Evolutionary conservation across 2,888 invertebrate species (phyloP).

Genomic region (Amiota minor): DNA sequence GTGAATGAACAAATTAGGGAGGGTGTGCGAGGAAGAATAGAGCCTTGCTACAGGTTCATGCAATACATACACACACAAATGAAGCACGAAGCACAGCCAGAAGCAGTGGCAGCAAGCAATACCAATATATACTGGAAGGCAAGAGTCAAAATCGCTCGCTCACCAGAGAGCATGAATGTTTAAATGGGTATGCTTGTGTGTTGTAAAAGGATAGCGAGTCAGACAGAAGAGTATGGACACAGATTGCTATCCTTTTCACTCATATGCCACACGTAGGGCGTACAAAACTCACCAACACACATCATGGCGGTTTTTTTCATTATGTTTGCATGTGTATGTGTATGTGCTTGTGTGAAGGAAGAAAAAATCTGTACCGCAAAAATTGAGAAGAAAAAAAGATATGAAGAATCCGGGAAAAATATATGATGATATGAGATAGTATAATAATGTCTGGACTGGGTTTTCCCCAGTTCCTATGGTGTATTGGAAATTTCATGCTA

Average conservation of each 20-base stretch:
- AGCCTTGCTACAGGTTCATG: slow-evolving; percentile 61
- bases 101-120: not conserved
- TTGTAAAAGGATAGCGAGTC: slow-evolving; percentile 30
- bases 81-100: slow-evolving; percentile 50
- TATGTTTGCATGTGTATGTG: not conserved
- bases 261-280: not conserved
- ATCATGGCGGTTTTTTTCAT: slow-evolving; percentile 23
- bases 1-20: no score
- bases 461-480: not conserved
- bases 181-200: slow-evolving; percentile 41
- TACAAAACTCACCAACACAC: slow-evolving; percentile 12
- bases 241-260: slow-evolving; percentile 7
- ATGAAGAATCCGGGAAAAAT: slow-evolving; percentile 35
- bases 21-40: no score
- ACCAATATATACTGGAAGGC: slow-evolving; percentile 9
- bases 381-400: slow-evolving; percentile 47
- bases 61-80: slow-evolving; percentile 33
- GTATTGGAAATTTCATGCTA: not conserved
- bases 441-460: slow-evolving; percentile 21
- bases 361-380: slow-evolving; percentile 66
- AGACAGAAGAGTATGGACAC: not conserved
- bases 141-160: slow-evolving; percentile 19
- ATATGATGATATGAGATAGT: no score
- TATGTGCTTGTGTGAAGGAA: slow-evolving; percentile 12
- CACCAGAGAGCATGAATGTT: slow-evolving; percentile 12